Percentiles rank a stretch among this genome's conserved stretches.
phyloP scores from a whole-genome alignment of 2,113 vertebrate genomes.

The Piprites chloris region DNA sequence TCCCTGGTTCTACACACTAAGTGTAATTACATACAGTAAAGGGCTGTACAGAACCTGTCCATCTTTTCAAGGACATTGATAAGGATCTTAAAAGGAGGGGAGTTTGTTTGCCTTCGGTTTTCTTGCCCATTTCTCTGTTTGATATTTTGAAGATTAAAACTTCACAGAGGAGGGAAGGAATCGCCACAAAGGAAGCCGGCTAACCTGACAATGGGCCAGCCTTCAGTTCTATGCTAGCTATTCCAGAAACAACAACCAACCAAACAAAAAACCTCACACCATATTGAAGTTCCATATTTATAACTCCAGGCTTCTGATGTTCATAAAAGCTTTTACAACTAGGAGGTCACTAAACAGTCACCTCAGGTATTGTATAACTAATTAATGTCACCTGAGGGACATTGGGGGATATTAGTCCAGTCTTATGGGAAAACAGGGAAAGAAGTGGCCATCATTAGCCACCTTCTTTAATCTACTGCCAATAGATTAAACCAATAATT shows the following conservation, averaged over 20 bases:
- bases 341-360: neutral
- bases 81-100: neutral
- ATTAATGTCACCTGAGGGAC: neutral
- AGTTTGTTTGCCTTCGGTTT: neutral
- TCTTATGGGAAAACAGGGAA: constrained; percentile 9
- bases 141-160: neutral
- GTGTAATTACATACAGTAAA: neutral
- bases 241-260: neutral
- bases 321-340: neutral
- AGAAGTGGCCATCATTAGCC: neutral
- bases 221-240: neutral
- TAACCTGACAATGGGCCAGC: neutral
- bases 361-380: neutral
- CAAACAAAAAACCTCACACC: neutral
- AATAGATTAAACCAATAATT: constrained; percentile 24
- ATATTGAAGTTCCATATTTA: neutral
- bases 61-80: neutral
- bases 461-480: constrained; percentile 47
- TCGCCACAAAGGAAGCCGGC: neutral
- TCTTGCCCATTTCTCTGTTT: neutral
- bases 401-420: neutral
- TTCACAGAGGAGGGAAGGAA: constrained; percentile 10
- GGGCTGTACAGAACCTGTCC: neutral
- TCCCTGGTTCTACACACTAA: neutral
- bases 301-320: neutral